Evolutionary conservation across 2,113 vertebrate genomes (phyloP), one percentile per base, ranked within the genome.

Genomic region (Clarias batrachus): DNA sequence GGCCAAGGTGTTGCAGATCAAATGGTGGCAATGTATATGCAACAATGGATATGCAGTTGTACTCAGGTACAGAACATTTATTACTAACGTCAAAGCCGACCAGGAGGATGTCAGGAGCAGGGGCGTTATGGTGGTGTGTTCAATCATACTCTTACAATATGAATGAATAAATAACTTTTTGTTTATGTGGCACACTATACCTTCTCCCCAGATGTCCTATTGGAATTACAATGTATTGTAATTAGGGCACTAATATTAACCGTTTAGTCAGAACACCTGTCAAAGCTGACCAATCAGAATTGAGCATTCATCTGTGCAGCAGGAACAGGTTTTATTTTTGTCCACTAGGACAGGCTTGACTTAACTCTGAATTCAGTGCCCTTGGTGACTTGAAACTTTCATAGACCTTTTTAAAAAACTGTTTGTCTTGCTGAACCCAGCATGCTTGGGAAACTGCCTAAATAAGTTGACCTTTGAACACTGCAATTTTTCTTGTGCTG

Each of bases 381-480:
- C 78, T 81, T 81, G 78, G 78, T 62, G 78, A 81, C 57, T 62
- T 14, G n/a, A 78, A 81, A 81, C n/a, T 23, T 62, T 62, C 56
- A 62, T 14, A 23, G 2, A 13, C 11, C 56, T 37, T 41, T 37
- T 78, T 37, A 7, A 17, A 12, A 21, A 30, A 41, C 78, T 33
- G 54, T 83, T 83, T 30, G 54, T 73, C 66, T 83, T 57, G 68
- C 82, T 83, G 27, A 83, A 71, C 1, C 66, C 52, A 59, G 56
- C 19, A 25, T 30, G 59, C 54, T 37, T 59, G 17, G 19, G 65
- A 19, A 71, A 25, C 30, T 23, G 57, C 10, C 78, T 81, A 71
- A 54, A 70, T 54, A 33, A 63, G 54, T 21, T 63, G 57, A 65
- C 84, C 60, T 85, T 65, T 85, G 19, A 85, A 66, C 73, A 73